A percentile compares a stretch with the other conserved stretches of the same genome.
Conservation (phyloP, 2,888 invertebrate species). For the Leptopilina myrica region DNA sequence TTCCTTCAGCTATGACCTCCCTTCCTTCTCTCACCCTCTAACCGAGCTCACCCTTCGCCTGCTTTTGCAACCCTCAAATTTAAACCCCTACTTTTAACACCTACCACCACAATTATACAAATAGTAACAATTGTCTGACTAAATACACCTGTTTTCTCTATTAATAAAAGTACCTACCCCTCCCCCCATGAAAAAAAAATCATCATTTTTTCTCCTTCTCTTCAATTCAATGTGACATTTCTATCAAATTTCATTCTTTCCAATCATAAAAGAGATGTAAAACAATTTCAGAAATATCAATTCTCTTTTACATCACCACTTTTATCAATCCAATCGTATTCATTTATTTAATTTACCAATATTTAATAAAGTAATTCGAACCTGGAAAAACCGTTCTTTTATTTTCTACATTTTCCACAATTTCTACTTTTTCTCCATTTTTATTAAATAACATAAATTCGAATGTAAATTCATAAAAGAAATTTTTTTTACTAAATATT, state of each 20-base stretch:
- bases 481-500: no score
- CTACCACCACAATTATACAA: conserved; percentile 8
- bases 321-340: no score
- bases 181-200: not conserved
- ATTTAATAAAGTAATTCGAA: no score
- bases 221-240: conserved; percentile 20
- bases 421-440: no score
- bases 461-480: no score
- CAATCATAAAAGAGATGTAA: not conserved
- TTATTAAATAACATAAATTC: no score
- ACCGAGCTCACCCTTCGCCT: conserved; percentile 49
- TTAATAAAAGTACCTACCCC: not conserved
- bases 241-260: not conserved
- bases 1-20: conserved; percentile 73
- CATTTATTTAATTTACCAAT: no score
- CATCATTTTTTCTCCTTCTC: not conserved
- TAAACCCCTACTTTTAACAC: conserved; percentile 56
- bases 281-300: not conserved
- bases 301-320: not conserved
- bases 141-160: not conserved
- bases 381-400: no score
- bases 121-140: conserved; percentile 4
- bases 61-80: conserved; percentile 67
- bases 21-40: conserved; percentile 59
- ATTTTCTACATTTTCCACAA: no score